A percentile compares a stretch with the other conserved stretches of the same genome.
These are phyloP conservation scores for Casuarius casuarius DNA, from an alignment of 2,113 vertebrate genomes.

Conservation along the genomic window DNA sequence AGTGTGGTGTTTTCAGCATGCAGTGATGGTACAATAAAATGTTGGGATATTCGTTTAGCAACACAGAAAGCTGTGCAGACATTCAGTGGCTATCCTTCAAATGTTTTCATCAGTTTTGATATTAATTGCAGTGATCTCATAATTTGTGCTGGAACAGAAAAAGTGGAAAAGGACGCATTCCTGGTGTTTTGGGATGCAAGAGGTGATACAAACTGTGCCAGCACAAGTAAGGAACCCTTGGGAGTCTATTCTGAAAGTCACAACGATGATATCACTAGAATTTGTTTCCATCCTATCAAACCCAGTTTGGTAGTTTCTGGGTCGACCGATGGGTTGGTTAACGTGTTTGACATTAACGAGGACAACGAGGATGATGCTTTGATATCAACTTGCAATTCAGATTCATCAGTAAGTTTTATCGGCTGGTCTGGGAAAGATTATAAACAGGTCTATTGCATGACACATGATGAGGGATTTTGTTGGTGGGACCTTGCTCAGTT, in stretches of 20 bases:
- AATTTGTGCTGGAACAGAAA: constrained; percentile 91
- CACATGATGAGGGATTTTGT: constrained; percentile 89
- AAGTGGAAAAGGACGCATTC: constrained; percentile 82
- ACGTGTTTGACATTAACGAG: constrained; percentile 89
- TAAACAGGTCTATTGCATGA: constrained; percentile 86
- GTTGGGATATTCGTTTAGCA: constrained; percentile 86
- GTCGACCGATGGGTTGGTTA: constrained; percentile 92
- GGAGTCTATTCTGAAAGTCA: constrained; percentile 96
- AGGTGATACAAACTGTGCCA: constrained; percentile 47
- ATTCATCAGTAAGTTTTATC: constrained; percentile 84
- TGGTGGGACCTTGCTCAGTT: constrained; percentile 90
- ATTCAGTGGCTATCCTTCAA: constrained; percentile 82
- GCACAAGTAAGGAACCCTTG: constrained; percentile 71
- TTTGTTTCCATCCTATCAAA: constrained; percentile 88
- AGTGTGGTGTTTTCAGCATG: constrained; percentile 83
- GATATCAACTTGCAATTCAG: constrained; percentile 88
- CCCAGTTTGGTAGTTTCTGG: constrained; percentile 85
- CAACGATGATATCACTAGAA: constrained; percentile 91
- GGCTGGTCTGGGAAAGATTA: constrained; percentile 85
- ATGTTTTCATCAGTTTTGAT: constrained; percentile 88
- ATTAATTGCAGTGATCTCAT: constrained; percentile 83
- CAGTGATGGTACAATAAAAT: constrained; percentile 80
- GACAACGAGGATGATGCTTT: constrained; percentile 90
- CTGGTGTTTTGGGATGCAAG: constrained; percentile 94
- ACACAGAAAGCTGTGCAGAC: constrained; percentile 69